phyloP scores from a whole-genome alignment of 2,113 vertebrate genomes.

The Rhodinocichla rosea region DNA sequence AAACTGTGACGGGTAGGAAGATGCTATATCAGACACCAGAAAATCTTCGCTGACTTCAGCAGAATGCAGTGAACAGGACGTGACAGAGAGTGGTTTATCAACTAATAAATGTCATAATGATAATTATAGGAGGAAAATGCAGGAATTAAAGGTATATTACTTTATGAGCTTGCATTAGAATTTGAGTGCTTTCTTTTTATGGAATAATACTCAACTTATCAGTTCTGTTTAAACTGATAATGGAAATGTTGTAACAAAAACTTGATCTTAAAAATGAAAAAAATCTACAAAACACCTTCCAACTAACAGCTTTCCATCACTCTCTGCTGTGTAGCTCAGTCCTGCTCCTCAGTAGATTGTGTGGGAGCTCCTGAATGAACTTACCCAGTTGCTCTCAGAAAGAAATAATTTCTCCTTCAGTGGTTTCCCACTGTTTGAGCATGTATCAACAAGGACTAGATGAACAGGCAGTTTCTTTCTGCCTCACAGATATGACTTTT shows the following conservation, averaged over 20 bases:
- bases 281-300: background rate
- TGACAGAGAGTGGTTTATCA: background rate
- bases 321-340: background rate
- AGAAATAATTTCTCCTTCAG: background rate
- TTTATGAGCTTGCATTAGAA: background rate
- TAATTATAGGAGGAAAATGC: background rate
- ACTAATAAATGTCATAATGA: background rate
- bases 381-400: background rate
- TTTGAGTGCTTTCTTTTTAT: background rate
- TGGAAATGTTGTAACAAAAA: background rate
- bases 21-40: background rate
- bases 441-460: background rate
- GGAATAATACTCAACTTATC: background rate
- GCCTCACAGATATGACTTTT: background rate
- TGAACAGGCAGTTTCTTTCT: background rate
- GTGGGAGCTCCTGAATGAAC: background rate
- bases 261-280: background rate
- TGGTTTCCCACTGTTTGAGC: background rate
- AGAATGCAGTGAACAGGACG: background rate
- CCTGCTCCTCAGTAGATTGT: background rate
- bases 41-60: background rate
- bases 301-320: background rate
- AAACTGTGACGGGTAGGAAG: background rate
- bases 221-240: background rate
- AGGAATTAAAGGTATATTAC: conserved; percentile 48